Conservation (phyloP, 1,140 invertebrate species). For the Mizuhopecten yessoensis region DNA sequence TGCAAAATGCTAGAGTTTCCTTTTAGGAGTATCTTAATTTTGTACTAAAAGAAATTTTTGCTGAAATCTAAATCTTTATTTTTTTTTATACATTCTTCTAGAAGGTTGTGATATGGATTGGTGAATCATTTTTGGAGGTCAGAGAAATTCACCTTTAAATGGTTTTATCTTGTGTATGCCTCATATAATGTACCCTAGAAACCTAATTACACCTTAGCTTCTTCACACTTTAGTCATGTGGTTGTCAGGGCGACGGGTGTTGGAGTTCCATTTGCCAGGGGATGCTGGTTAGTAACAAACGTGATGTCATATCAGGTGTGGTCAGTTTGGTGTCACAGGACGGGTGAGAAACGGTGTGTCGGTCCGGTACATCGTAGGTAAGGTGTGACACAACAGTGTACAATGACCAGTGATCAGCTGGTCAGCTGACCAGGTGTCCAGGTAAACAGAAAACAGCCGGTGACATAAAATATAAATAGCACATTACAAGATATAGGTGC, state of each 20-base stretch:
- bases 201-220: neutral
- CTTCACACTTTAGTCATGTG: constrained; percentile 2
- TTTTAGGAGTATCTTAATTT: neutral
- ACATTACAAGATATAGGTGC: neutral
- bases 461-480: neutral
- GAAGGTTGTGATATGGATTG: neutral
- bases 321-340: neutral
- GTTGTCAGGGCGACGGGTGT: neutral
- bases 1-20: too few species aligned
- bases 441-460: neutral
- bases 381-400: neutral
- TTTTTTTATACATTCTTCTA: neutral
- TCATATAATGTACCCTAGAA: neutral
- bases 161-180: neutral
- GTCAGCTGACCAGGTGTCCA: neutral
- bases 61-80: neutral
- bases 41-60: neutral
- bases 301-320: neutral
- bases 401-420: neutral
- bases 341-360: constrained; percentile 14
- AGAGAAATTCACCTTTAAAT: neutral
- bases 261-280: neutral
- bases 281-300: neutral
- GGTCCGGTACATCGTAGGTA: neutral
- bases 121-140: neutral